phyloP scores from a whole-genome alignment of 1,140 invertebrate species.

The Sminthurinus signatus region DNA sequence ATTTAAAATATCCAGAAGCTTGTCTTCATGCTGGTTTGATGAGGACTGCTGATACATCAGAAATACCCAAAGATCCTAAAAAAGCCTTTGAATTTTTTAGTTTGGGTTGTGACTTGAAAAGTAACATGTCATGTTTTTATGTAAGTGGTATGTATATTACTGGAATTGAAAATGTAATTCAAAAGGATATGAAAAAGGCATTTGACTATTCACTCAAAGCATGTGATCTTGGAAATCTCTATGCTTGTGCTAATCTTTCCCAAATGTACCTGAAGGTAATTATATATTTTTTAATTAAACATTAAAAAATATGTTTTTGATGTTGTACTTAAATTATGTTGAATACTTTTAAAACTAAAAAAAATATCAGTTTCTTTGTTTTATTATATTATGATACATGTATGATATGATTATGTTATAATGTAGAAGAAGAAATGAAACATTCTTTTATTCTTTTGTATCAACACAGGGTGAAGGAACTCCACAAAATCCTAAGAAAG shows the following conservation, averaged over 20 bases:
- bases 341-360: no score
- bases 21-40: slow-evolving; percentile 71
- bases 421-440: no score
- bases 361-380: no score
- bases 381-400: no score
- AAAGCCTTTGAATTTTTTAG: slow-evolving; percentile 60
- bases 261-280: slow-evolving; percentile 61
- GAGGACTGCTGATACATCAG: slow-evolving; percentile 49
- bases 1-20: slow-evolving; percentile 57
- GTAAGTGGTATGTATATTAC: slow-evolving; percentile 67
- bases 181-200: slow-evolving; percentile 65
- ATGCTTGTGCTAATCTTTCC: slow-evolving; percentile 78
- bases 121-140: slow-evolving; percentile 68
- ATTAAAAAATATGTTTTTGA: no score
- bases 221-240: slow-evolving; percentile 72
- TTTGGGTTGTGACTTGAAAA: slow-evolving; percentile 61
- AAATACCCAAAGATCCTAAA: slow-evolving; percentile 36
- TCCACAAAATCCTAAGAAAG: slow-evolving; percentile 60
- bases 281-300: no score
- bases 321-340: no score
- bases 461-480: slow-evolving; percentile 56
- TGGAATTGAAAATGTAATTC: slow-evolving; percentile 60
- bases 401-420: no score
- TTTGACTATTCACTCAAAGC: slow-evolving; percentile 65
- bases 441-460: slow-evolving; percentile 4